These are phyloP conservation scores for Cremastinae sp. DNA, from an alignment of 2,888 invertebrate genomes.

Conservation along the genomic window DNA sequence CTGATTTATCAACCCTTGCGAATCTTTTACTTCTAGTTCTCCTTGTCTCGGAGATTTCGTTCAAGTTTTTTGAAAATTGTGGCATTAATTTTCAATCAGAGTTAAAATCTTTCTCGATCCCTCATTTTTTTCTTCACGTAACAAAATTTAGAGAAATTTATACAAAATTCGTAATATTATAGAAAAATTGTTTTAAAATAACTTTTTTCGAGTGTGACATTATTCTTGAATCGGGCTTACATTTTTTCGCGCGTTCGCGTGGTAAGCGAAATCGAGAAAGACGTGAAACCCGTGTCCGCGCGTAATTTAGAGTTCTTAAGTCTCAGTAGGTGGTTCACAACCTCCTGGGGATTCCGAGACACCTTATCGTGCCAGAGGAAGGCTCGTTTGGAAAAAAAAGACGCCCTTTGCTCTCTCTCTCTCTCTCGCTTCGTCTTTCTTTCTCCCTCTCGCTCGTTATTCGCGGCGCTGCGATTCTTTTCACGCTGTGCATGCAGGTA, in stretches of 20 bases:
- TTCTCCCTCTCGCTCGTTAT: conserved; percentile 20
- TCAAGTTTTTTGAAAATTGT: too few relatives aligned
- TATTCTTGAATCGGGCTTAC: background rate
- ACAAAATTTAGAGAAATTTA: too few relatives aligned
- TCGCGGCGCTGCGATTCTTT: conserved; percentile 9
- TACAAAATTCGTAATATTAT: too few relatives aligned
- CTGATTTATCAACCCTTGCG: too few relatives aligned
- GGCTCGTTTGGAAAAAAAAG: conserved; percentile 63
- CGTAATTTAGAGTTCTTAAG: conserved; percentile 79
- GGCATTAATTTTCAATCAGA: too few relatives aligned
- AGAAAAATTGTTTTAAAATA: too few relatives aligned
- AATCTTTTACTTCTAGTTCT: too few relatives aligned
- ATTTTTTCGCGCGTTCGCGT: conserved; percentile 47
- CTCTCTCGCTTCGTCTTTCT: conserved; percentile 47
- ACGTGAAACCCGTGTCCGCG: conserved; percentile 77
- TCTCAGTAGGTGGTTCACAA: conserved; percentile 78
- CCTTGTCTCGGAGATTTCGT: too few relatives aligned
- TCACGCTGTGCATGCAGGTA: conserved; percentile 44
- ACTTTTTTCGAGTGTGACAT: too few relatives aligned
- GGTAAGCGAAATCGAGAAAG: conserved; percentile 76
- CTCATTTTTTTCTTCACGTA: too few relatives aligned
- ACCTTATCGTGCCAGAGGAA: conserved; percentile 73
- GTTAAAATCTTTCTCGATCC: too few relatives aligned
- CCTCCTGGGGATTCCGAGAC: conserved; percentile 77
- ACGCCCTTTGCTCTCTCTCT: conserved; percentile 43